A percentile compares a stretch with the other conserved stretches of the same genome.
Evolutionary conservation across 2,888 invertebrate species (phyloP).

Genomic region (Morpho achilles): DNA sequence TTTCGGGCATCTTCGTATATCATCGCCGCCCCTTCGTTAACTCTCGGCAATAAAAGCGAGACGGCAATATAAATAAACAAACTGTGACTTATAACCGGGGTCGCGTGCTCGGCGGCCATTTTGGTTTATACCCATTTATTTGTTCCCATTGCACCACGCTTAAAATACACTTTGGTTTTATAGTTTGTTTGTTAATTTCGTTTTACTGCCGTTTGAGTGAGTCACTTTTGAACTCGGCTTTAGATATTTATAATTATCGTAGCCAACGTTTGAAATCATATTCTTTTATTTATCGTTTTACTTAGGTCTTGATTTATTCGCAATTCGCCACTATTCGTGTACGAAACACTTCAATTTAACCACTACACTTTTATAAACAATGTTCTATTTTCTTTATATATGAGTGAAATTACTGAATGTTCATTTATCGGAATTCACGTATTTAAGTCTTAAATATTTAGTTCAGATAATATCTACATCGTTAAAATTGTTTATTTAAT

Average conservation of each 20-base stretch:
- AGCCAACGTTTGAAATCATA: conserved; percentile 8
- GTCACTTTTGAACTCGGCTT: conserved; percentile 36
- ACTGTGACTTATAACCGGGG: conserved; percentile 65
- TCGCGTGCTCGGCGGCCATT: conserved; percentile 70
- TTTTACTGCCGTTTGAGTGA: conserved; percentile 54
- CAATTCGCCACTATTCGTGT: too few relatives aligned
- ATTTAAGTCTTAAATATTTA: too few relatives aligned
- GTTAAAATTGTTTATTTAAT: too few relatives aligned
- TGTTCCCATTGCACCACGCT: conserved; percentile 38
- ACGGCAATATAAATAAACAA: conserved; percentile 73
- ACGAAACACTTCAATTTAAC: too few relatives aligned
- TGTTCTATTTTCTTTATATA: too few relatives aligned
- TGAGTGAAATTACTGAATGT: too few relatives aligned
- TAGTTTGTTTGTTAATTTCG: conserved; percentile 34
- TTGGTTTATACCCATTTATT: conserved; percentile 63
- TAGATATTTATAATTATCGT: conserved; percentile 16
- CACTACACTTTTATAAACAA: too few relatives aligned
- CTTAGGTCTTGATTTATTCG: too few relatives aligned
- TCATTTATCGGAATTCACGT: too few relatives aligned
- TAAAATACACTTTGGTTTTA: conserved; percentile 38
- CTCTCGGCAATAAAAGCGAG: conserved; percentile 67
- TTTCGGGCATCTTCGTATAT: conserved; percentile 55
- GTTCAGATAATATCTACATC: too few relatives aligned
- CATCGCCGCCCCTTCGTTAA: conserved; percentile 61
- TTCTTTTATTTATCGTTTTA: conserved; percentile 1